A percentile compares a stretch with the other conserved stretches of the same genome.
phyloP scores from a whole-genome alignment of 2,113 vertebrate species.

The Silurus meridionalis region DNA sequence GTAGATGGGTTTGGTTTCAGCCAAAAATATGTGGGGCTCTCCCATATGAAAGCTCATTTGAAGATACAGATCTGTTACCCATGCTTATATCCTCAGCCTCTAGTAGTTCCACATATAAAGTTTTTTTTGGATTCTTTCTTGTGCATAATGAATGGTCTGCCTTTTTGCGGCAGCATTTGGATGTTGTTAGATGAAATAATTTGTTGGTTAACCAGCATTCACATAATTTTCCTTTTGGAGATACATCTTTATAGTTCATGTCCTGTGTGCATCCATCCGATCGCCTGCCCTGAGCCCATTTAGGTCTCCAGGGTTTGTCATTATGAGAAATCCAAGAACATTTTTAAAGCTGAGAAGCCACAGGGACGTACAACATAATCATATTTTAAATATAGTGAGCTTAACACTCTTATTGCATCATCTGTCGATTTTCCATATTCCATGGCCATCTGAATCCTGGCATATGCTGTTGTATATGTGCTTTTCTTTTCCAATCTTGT shows the following conservation, averaged over 20 bases:
- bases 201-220: constrained; percentile 20
- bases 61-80: constrained; percentile 59
- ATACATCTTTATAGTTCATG: constrained; percentile 17
- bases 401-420: background rate
- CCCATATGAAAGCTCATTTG: constrained; percentile 53
- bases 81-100: constrained; percentile 44
- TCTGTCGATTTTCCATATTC: constrained; percentile 5
- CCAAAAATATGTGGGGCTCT: constrained; percentile 52
- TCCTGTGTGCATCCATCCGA: background rate
- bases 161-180: constrained; percentile 4
- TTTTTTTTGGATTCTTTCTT: constrained; percentile 32
- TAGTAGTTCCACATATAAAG: constrained; percentile 52
- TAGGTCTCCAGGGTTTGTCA: background rate
- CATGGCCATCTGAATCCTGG: background rate
- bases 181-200: constrained; percentile 16
- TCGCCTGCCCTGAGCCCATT: constrained; percentile 18
- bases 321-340: constrained; percentile 12
- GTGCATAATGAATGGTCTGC: constrained; percentile 15
- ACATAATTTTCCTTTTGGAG: constrained; percentile 32
- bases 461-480: background rate
- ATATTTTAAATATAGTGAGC: constrained; percentile 1
- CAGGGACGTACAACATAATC: background rate
- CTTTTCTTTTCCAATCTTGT: background rate
- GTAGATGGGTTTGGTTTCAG: constrained; percentile 59
- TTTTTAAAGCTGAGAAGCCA: background rate